Base-by-base conservation (phyloP, 35 echinoderm and acorn worm genomes). In the Ptychodera flava region DNA sequence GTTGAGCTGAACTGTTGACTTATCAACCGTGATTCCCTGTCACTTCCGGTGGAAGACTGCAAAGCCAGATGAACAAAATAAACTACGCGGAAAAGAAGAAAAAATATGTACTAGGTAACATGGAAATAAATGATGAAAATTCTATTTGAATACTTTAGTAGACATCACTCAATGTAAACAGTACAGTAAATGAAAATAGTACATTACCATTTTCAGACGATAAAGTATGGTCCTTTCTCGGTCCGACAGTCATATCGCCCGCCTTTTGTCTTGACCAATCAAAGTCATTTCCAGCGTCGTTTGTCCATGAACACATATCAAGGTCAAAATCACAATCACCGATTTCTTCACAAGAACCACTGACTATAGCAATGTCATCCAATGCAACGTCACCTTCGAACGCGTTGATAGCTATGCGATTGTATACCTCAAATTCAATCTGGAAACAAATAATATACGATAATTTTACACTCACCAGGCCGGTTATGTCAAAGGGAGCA, bases 311-410 rank as follows among this genome's bases (percentile, higher is more conserved):
- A 64, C 45, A 64, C 45, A 64, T 64, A 64, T 22, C 45, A 64
- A 22, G 6, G 22, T 22, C 45, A 64, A 64, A 64, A 64, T 64
- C 45, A 64, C 45, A 64, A 22, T 64, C 45, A 6, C 6, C 6
- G 45, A 64, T 64, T 12, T 64, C 88, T n/a, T 36, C 31, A 79
- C 93, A 95, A 22, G 84, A 37, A 16, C 93, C 93, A 52, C 89
- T 87, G 35, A 36, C 14, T 1, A 95, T 79, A 16, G 31, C 33
- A 33, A 95, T 92, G 85, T 95, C 93, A 84, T 90, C 88, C 78
- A 90, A 28, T 38, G 88, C 88, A 35, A 90, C 37, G 34, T 90
- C 88, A 33, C 81, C 16, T 31, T 64, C 45, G 22, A 12, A 64
- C 22, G 6, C 6, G 6, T 64, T 64, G 45, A 12, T 12, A 64